phyloP scores from a whole-genome alignment of 2,888 invertebrate genomes.

The Phyto melanocephala region DNA sequence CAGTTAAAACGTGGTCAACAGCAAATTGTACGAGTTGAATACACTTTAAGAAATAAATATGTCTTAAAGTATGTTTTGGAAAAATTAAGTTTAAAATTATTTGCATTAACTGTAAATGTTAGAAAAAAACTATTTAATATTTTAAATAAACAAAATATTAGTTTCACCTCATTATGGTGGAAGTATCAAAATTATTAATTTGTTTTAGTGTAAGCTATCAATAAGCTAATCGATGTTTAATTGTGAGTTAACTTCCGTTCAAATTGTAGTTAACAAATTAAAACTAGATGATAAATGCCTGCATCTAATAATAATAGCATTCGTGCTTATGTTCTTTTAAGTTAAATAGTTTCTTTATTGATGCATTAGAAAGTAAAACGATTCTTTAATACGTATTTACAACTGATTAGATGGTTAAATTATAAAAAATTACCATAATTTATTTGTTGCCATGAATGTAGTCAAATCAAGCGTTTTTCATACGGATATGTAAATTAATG shows the following conservation, averaged over 20 bases:
- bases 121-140: too few species aligned
- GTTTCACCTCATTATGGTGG: too few species aligned
- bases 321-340: background rate
- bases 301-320: too few species aligned
- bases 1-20: constrained; percentile 2
- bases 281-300: background rate
- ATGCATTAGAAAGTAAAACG: background rate
- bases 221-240: background rate
- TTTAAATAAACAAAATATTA: too few species aligned
- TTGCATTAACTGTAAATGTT: too few species aligned
- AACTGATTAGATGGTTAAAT: background rate
- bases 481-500: constrained; percentile 14
- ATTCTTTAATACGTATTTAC: background rate
- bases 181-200: background rate
- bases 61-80: too few species aligned
- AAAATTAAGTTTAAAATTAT: too few species aligned
- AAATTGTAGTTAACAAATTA: background rate
- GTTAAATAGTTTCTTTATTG: background rate
- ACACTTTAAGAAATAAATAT: background rate
- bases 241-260: constrained; percentile 19
- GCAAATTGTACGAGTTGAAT: background rate
- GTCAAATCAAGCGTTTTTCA: background rate
- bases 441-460: constrained; percentile 22
- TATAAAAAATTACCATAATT: background rate
- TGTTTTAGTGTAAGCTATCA: background rate